These are phyloP conservation scores for Enoplosus armatus DNA, from an alignment of 2,797 vertebrate genomes.

Conservation along the genomic window DNA sequence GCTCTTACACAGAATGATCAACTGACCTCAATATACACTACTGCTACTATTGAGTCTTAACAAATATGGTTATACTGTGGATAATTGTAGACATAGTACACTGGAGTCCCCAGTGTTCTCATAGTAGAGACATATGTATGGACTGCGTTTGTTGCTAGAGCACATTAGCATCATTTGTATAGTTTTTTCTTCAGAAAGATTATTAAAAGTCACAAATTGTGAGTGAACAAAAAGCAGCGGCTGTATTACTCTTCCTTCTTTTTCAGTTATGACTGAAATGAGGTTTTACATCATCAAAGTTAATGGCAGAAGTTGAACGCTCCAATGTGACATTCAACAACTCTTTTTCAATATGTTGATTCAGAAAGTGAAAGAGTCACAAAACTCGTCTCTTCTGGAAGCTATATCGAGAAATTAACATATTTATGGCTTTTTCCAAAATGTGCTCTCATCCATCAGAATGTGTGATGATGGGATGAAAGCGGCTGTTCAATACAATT, in stretches of 20 bases:
- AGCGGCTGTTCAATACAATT: background rate
- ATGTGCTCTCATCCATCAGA: background rate
- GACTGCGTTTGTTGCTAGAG: background rate
- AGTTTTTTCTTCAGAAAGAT: background rate
- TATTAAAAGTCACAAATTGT: background rate
- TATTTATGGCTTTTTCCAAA: slow-evolving; percentile 47
- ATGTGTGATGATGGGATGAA: slow-evolving; percentile 28
- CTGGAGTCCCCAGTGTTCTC: background rate
- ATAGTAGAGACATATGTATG: background rate
- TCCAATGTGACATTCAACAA: slow-evolving; percentile 17
- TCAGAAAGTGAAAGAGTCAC: slow-evolving; percentile 31
- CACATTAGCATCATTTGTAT: background rate
- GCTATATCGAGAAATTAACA: slow-evolving; percentile 35
- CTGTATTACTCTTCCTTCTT: background rate
- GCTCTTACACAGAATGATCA: background rate
- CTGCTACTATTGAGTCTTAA: background rate
- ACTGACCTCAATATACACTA: background rate
- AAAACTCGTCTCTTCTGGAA: slow-evolving; percentile 10
- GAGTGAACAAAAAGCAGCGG: background rate
- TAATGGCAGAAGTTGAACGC: background rate
- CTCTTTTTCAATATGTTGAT: background rate
- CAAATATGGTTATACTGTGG: background rate
- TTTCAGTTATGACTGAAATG: slow-evolving; percentile 22
- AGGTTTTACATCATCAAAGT: slow-evolving; percentile 12
- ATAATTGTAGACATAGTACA: background rate